These are phyloP conservation scores for Ciconia maguari DNA, from an alignment of 2,113 vertebrate genomes.

Conservation along the genomic window DNA sequence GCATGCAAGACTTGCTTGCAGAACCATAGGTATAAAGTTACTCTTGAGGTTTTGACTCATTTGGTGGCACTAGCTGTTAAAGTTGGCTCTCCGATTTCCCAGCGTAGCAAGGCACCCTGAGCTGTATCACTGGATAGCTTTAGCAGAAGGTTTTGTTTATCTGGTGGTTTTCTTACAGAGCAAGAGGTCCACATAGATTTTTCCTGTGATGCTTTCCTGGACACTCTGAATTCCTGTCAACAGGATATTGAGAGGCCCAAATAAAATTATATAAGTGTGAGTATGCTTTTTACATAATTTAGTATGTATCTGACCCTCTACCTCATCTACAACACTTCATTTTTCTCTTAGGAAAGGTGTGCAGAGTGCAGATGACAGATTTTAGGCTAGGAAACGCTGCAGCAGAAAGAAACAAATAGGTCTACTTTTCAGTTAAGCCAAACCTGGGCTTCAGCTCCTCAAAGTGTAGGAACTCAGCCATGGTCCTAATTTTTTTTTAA, in stretches of 20 bases:
- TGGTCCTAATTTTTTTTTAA: neutral
- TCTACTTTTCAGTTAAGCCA: neutral
- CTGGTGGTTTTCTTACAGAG: neutral
- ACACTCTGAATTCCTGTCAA: neutral
- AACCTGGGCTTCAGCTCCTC: neutral
- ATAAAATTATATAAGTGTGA: neutral
- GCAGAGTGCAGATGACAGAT: neutral
- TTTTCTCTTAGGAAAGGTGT: neutral
- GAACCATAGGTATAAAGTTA: neutral
- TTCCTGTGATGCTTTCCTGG: neutral
- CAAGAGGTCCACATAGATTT: neutral
- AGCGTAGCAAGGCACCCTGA: accelerated
- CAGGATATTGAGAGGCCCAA: neutral
- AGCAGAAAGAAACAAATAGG: neutral
- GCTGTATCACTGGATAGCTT: neutral
- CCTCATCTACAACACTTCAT: neutral
- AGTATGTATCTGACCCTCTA: neutral
- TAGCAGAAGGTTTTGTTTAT: neutral
- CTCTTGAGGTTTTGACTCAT: conserved; percentile 12
- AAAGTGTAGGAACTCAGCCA: neutral
- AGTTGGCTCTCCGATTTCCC: neutral
- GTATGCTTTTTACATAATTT: neutral
- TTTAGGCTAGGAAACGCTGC: neutral
- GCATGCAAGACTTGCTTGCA: neutral
- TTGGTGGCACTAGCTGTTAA: conserved; percentile 6